These are phyloP conservation scores for Cinara cedri DNA, from an alignment of 2,888 invertebrate genomes.

Conservation along the genomic window DNA sequence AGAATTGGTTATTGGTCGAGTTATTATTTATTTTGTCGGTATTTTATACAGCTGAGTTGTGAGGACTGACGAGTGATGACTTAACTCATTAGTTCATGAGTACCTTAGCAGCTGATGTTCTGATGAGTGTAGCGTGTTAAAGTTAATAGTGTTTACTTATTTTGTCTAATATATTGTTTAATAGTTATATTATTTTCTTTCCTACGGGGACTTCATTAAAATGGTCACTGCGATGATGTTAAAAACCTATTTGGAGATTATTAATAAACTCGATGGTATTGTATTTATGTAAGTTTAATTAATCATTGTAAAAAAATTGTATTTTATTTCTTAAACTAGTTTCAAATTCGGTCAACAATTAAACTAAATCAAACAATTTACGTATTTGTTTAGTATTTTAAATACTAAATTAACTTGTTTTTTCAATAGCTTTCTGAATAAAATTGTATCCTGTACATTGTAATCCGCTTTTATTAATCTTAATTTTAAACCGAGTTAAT, in stretches of 20 bases:
- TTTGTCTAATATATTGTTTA: background rate
- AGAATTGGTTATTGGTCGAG: too few relatives aligned
- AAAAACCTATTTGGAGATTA: background rate
- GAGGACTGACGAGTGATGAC: background rate
- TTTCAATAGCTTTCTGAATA: too few relatives aligned
- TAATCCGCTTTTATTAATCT: too few relatives aligned
- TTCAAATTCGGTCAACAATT: too few relatives aligned
- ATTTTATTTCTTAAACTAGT: too few relatives aligned
- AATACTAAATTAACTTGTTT: too few relatives aligned
- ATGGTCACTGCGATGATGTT: conserved; percentile 1
- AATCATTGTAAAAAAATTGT: background rate
- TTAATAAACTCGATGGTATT: conserved; percentile 30
- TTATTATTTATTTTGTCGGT: background rate
- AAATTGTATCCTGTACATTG: too few relatives aligned
- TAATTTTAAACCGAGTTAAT: too few relatives aligned
- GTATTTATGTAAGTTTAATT: conserved; percentile 36
- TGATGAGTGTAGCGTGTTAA: background rate
- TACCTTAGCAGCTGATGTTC: background rate
- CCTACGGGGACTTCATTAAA: background rate
- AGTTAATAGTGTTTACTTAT: background rate
- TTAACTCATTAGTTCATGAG: background rate
- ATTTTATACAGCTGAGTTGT: too few relatives aligned
- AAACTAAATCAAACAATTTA: too few relatives aligned
- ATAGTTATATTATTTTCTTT: background rate
- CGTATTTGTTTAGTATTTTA: too few relatives aligned